Conservation (phyloP, 2,888 invertebrate species). For the Sarcophaga rosellei region DNA sequence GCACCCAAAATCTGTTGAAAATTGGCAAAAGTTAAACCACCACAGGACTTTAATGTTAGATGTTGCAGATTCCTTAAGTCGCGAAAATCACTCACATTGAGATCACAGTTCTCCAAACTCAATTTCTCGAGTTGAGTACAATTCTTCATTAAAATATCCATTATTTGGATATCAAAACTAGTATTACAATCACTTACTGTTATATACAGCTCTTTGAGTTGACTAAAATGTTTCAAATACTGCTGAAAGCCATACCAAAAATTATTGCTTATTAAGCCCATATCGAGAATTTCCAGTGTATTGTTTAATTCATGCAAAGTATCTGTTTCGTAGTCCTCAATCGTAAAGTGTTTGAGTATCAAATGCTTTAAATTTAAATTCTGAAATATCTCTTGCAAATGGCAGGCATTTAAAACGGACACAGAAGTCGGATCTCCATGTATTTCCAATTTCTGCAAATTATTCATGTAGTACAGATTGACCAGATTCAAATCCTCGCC, state of each 20-base stretch:
- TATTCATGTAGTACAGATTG: slow-evolving; percentile 35
- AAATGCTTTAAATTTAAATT: slow-evolving; percentile 51
- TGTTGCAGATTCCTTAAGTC: slow-evolving; percentile 33
- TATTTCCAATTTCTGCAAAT: slow-evolving; percentile 30
- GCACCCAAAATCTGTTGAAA: slow-evolving; percentile 61
- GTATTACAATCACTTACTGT: slow-evolving; percentile 62
- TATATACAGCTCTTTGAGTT: slow-evolving; percentile 35
- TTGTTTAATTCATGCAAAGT: background rate
- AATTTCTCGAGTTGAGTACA: slow-evolving; percentile 38
- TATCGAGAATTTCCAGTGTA: slow-evolving; percentile 37
- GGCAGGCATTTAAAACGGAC: background rate
- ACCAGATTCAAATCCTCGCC: slow-evolving; percentile 51
- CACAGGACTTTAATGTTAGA: slow-evolving; percentile 45
- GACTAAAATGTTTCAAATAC: slow-evolving; percentile 23
- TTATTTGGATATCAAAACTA: slow-evolving; percentile 27
- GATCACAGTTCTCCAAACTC: slow-evolving; percentile 55
- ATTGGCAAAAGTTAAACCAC: slow-evolving; percentile 60
- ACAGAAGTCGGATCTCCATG: background rate
- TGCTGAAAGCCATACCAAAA: slow-evolving; percentile 56
- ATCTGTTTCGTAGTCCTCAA: slow-evolving; percentile 41
- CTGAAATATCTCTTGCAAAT: slow-evolving; percentile 38
- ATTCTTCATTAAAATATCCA: slow-evolving; percentile 40
- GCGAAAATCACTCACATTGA: slow-evolving; percentile 48
- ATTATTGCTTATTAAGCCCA: slow-evolving; percentile 44
- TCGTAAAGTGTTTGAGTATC: slow-evolving; percentile 33